phyloP scores from a whole-genome alignment of 2,113 vertebrate genomes.

The Eidolon helvum region DNA sequence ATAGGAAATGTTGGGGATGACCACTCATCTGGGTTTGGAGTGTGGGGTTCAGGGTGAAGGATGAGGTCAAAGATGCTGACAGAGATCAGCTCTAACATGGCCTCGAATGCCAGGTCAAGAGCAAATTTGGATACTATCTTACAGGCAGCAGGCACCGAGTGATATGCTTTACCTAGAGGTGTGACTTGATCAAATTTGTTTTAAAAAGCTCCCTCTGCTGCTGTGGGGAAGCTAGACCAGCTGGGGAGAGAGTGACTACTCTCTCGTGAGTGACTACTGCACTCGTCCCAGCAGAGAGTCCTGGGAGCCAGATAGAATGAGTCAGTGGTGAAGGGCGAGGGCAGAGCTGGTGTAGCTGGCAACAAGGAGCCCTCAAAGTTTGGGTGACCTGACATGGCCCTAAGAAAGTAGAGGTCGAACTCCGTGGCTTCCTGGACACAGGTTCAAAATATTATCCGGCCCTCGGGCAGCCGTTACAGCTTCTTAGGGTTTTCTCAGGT shows the following conservation, averaged over 20 bases:
- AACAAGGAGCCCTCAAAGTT: neutral
- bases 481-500: neutral
- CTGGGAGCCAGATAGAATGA: neutral
- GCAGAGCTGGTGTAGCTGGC: neutral
- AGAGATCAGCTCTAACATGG: neutral
- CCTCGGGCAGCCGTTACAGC: neutral
- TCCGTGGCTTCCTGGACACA: neutral
- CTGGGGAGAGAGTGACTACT: neutral
- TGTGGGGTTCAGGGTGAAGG: neutral
- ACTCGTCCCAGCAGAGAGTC: fast-evolving
- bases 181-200: neutral
- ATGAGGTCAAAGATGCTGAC: neutral
- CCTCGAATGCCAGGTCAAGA: fast-evolving
- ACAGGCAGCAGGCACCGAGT: neutral
- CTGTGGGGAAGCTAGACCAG: neutral
- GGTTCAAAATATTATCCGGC: neutral
- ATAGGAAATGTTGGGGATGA: too few relatives aligned
- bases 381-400: neutral
- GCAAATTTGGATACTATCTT: neutral
- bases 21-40: neutral
- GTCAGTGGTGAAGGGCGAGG: too few relatives aligned
- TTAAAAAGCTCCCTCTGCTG: neutral
- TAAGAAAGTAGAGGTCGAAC: neutral
- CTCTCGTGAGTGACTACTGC: neutral
- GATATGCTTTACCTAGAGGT: neutral